Conservation (phyloP, 1,140 invertebrate genomes). For the Reticulitermes speratus region DNA sequence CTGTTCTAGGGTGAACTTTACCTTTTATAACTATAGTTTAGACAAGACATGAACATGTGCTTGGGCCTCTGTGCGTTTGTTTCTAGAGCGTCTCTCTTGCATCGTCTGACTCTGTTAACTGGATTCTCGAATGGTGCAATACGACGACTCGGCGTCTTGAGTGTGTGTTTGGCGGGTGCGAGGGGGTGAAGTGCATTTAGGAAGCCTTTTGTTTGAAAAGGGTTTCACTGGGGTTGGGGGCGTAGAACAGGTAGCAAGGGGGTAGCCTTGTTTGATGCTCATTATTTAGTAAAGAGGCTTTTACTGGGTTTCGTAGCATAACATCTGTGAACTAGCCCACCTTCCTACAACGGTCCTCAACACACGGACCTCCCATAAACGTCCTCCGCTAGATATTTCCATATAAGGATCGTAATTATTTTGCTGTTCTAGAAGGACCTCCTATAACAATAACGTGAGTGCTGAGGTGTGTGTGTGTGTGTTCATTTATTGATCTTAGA, state of each 20-base stretch:
- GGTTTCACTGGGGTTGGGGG: neutral
- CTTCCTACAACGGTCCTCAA: neutral
- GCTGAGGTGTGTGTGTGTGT: neutral
- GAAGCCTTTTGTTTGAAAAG: constrained; percentile 3
- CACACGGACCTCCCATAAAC: neutral
- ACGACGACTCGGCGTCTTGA: neutral
- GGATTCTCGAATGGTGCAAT: neutral
- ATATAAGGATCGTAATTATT: neutral
- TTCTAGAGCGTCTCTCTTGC: no score
- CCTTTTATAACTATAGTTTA: no score
- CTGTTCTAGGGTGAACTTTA: no score
- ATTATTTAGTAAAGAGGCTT: constrained; percentile 32
- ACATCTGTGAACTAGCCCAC: neutral
- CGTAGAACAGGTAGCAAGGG: neutral
- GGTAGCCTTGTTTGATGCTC: constrained; percentile 28
- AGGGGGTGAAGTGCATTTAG: neutral
- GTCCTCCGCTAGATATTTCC: neutral
- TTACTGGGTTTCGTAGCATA: constrained; percentile 25
- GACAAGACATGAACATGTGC: no score
- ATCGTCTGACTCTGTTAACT: neutral
- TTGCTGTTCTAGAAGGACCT: neutral
- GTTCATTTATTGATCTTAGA: neutral
- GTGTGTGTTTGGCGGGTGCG: neutral
- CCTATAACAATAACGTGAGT: neutral
- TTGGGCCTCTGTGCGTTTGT: no score